Evolutionary conservation across 2,888 invertebrate genomes (phyloP).

Genomic region (Gymnocheta viridis): DNA sequence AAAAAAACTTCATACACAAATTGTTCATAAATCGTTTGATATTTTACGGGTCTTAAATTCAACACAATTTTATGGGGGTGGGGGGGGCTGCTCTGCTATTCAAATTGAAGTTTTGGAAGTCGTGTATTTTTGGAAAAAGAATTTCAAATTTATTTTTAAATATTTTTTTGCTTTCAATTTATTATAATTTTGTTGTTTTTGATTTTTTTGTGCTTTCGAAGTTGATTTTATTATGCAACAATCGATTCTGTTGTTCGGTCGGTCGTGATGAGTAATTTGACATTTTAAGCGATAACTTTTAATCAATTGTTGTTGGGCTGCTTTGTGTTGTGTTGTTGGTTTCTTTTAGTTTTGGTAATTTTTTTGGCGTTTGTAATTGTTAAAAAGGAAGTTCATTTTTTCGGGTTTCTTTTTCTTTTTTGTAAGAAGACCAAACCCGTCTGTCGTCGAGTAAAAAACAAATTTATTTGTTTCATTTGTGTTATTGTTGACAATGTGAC

Average conservation of each 20-base stretch:
- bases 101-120: conserved; percentile 26
- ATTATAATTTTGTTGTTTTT: conserved; percentile 17
- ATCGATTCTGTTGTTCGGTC: conserved; percentile 27
- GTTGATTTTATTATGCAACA: conserved; percentile 49
- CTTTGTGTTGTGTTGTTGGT: not conserved
- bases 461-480: not conserved
- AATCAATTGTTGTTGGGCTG: conserved; percentile 52
- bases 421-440: not conserved
- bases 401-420: not conserved
- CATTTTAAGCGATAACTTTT: conserved; percentile 67
- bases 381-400: conserved; percentile 56
- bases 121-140: conserved; percentile 27
- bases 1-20: not conserved
- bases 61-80: conserved; percentile 29
- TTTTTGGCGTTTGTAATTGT: conserved; percentile 55
- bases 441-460: not conserved
- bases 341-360: not conserved
- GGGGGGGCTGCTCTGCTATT: not conserved
- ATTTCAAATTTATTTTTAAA: conserved; percentile 12
- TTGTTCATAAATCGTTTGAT: not conserved
- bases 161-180: conserved; percentile 12
- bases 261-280: conserved; percentile 67
- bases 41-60: conserved; percentile 21
- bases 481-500: conserved; percentile 48
- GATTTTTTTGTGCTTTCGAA: not conserved